phyloP scores from a whole-genome alignment of 2,888 invertebrate species.

The Rhamnusium bicolor region DNA sequence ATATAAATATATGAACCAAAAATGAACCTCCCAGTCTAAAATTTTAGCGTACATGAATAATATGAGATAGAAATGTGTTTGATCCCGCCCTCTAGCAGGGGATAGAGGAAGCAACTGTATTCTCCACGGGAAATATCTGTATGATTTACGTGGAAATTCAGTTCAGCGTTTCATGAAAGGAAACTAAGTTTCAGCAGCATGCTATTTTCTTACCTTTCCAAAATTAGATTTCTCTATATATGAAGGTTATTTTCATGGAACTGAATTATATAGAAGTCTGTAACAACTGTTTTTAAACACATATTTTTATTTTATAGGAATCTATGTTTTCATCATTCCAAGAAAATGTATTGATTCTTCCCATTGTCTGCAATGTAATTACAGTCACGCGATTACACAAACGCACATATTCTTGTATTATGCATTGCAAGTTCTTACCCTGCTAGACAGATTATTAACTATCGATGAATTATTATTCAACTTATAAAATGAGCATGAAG shows the following conservation, averaged over 20 bases:
- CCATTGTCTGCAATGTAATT: not conserved
- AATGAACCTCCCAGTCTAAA: too few relatives aligned
- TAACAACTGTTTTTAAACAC: not conserved
- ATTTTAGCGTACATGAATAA: too few relatives aligned
- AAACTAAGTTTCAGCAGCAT: not conserved
- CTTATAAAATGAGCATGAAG: too few relatives aligned
- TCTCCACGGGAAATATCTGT: not conserved
- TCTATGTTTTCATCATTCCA: not conserved
- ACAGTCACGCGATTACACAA: too few relatives aligned
- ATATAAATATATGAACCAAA: too few relatives aligned
- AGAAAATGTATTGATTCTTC: not conserved
- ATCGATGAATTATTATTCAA: too few relatives aligned
- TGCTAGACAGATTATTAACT: too few relatives aligned
- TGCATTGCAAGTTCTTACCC: too few relatives aligned
- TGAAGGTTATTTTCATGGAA: too few relatives aligned
- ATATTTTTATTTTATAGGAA: not conserved
- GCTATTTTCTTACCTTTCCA: not conserved
- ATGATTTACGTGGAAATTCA: not conserved
- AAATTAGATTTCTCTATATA: slow-evolving; percentile 3
- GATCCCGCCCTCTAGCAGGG: not conserved
- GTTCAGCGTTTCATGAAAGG: not conserved
- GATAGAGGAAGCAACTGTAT: not conserved
- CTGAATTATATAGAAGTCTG: not conserved
- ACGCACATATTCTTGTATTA: too few relatives aligned
- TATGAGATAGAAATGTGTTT: not conserved